phyloP scores from a whole-genome alignment of 2,888 invertebrate species.

The Tenthredo notha region DNA sequence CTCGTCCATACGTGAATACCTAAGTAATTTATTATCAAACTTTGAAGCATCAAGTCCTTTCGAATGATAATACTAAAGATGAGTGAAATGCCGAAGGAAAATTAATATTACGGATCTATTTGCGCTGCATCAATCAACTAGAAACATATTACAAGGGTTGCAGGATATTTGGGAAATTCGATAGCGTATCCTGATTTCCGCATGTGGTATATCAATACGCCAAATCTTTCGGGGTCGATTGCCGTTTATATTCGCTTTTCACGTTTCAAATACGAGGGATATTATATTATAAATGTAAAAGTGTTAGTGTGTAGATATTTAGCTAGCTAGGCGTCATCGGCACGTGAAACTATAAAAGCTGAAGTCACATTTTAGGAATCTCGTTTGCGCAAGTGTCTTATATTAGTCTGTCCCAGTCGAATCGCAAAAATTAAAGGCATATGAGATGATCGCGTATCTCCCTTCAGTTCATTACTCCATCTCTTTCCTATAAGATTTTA shows the following conservation, averaged over 20 bases:
- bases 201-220: background rate
- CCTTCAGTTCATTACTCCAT: background rate
- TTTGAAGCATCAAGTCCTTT: background rate
- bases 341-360: background rate
- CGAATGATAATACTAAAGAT: background rate
- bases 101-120: background rate
- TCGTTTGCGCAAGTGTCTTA: conserved; percentile 18
- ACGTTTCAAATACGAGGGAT: background rate
- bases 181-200: background rate
- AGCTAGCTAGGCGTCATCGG: background rate
- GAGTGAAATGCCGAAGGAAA: background rate
- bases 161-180: background rate
- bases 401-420: background rate
- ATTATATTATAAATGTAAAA: background rate
- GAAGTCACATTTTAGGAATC: conserved; percentile 25
- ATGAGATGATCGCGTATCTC: background rate
- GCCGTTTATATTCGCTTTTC: background rate
- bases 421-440: background rate
- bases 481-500: background rate
- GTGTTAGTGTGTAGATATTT: background rate
- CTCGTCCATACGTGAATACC: background rate
- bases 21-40: background rate
- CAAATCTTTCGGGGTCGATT: background rate
- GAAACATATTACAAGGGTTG: background rate
- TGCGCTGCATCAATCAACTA: background rate